Evolutionary conservation across 2,888 invertebrate species (phyloP).

Genomic region (Lochmaea capreae): DNA sequence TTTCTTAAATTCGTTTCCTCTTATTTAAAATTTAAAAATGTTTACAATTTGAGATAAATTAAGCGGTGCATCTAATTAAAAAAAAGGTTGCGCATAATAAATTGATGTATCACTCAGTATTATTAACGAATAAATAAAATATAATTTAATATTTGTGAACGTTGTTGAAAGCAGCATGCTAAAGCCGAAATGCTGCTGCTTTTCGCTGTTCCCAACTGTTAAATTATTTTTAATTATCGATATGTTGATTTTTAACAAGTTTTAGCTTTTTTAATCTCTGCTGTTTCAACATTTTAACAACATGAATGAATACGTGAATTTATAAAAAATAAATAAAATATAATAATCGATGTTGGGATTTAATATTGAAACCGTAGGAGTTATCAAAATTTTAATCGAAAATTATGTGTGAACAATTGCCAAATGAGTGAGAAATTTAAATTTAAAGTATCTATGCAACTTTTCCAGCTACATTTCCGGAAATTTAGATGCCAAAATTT

Average conservation of each 20-base stretch:
- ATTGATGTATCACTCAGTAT: background rate
- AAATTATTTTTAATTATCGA: background rate
- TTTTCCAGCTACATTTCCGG: slow-evolving; percentile 62
- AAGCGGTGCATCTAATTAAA: background rate
- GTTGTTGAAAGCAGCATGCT: background rate
- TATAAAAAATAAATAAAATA: background rate
- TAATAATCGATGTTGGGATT: slow-evolving; percentile 22
- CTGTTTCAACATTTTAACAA: background rate
- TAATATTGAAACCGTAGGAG: slow-evolving; percentile 39
- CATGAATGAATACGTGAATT: background rate
- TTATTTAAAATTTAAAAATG: background rate
- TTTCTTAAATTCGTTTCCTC: background rate
- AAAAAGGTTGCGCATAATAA: background rate
- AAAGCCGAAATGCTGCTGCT: background rate
- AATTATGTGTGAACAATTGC: slow-evolving; percentile 62
- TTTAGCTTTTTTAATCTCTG: no score
- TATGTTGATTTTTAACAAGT: background rate
- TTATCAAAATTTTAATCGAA: slow-evolving; percentile 62
- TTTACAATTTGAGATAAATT: background rate
- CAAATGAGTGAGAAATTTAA: slow-evolving; percentile 65
- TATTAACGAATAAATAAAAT: background rate
- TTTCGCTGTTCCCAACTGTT: background rate
- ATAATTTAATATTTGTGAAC: background rate
- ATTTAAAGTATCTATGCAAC: slow-evolving; percentile 65
- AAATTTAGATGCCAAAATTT: slow-evolving; percentile 65